phyloP scores from a whole-genome alignment of 2,797 vertebrate genomes.

The Neopelma chrysocephalum region DNA sequence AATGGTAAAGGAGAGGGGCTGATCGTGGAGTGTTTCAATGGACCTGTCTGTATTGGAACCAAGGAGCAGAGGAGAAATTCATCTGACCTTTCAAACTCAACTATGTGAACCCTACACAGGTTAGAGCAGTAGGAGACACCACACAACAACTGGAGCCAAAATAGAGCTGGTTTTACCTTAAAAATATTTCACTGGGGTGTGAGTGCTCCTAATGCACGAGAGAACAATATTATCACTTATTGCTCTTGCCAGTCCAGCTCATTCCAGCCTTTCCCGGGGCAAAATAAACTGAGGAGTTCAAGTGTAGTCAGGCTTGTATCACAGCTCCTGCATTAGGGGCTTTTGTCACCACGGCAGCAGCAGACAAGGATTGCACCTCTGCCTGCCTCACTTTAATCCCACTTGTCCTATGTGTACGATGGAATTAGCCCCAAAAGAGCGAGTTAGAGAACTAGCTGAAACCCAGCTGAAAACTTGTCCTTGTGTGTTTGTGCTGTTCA shows the following conservation, averaged over 20 bases:
- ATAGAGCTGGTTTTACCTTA: background rate
- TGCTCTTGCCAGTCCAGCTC: background rate
- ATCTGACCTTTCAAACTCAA: background rate
- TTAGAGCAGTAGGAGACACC: background rate
- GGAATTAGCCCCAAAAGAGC: background rate
- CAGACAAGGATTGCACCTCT: background rate
- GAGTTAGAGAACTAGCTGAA: background rate
- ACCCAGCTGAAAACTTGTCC: background rate
- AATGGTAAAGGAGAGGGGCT: background rate
- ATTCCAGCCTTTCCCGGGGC: background rate
- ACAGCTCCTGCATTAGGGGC: background rate
- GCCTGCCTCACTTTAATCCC: background rate
- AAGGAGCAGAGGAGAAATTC: background rate
- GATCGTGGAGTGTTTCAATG: background rate
- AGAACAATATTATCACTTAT: background rate
- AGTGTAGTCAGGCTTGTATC: background rate
- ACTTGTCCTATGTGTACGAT: background rate
- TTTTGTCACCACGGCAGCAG: background rate
- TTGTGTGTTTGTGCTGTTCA: background rate
- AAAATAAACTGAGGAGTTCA: background rate
- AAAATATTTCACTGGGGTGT: background rate
- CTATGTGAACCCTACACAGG: background rate
- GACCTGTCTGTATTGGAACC: background rate
- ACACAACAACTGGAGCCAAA: background rate
- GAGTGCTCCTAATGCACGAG: background rate